phyloP scores from a whole-genome alignment of 2,113 vertebrate genomes.

The Eptatretus burgeri region DNA sequence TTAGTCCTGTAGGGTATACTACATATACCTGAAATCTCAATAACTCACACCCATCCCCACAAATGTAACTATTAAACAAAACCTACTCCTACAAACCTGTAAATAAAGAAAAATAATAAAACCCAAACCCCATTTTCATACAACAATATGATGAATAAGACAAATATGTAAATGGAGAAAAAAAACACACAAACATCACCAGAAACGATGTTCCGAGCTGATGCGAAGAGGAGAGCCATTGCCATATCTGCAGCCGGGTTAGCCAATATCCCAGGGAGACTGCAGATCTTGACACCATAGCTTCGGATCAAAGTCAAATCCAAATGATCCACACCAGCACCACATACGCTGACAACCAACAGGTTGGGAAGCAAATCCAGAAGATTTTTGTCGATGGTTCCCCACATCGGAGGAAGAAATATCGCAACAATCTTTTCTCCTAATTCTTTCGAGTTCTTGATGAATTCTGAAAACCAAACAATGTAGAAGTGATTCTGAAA shows the following conservation, averaged over 20 bases:
- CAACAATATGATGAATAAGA: too few relatives aligned
- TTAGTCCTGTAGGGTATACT: too few relatives aligned
- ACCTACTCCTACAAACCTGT: too few relatives aligned
- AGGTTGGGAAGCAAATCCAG: conserved; percentile 22
- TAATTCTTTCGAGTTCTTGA: conserved; percentile 11
- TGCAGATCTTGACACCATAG: conserved; percentile 26
- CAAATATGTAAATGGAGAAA: background rate
- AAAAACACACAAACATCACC: conserved; percentile 15
- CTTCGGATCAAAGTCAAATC: conserved; percentile 23
- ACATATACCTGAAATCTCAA: too few relatives aligned
- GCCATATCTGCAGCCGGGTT: conserved; percentile 29
- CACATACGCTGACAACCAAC: conserved; percentile 23
- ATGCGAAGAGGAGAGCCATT: conserved; percentile 31
- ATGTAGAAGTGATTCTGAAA: too few relatives aligned
- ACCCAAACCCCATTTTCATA: too few relatives aligned
- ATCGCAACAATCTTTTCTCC: conserved; percentile 19
- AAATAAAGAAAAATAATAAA: too few relatives aligned
- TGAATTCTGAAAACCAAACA: too few relatives aligned
- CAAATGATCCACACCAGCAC: conserved; percentile 32
- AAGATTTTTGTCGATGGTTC: conserved; percentile 15
- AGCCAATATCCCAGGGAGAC: conserved; percentile 22
- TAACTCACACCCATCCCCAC: too few relatives aligned
- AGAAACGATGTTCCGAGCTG: conserved; percentile 26
- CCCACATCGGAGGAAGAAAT: conserved; percentile 16
- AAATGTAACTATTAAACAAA: too few relatives aligned